Conservation (phyloP, 1,140 invertebrate genomes). For the Homalodisca vitripennis region DNA sequence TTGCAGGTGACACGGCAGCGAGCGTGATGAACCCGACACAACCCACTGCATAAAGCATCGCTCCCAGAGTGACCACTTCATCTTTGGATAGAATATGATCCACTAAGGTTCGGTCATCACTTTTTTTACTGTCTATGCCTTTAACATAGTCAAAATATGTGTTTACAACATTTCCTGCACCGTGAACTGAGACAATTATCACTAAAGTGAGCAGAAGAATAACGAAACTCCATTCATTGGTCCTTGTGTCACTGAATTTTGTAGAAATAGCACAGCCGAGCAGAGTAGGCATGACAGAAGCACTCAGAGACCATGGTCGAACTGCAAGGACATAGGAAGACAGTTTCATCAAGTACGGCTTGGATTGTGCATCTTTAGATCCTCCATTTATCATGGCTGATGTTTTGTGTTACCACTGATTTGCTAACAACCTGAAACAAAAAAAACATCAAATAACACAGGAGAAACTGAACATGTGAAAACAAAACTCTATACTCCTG, state of each 20-base stretch:
- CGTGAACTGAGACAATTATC: slow-evolving; percentile 88
- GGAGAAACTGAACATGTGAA: no score
- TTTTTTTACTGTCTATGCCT: slow-evolving; percentile 89
- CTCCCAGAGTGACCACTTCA: slow-evolving; percentile 79
- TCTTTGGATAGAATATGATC: slow-evolving; percentile 84
- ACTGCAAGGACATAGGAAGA: slow-evolving; percentile 84
- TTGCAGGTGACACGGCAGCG: slow-evolving; percentile 77
- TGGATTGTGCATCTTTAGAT: slow-evolving; percentile 1
- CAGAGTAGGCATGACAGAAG: slow-evolving; percentile 85
- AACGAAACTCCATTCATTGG: slow-evolving; percentile 71
- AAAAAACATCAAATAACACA: no score
- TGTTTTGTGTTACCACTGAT: no score
- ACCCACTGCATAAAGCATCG: slow-evolving; percentile 81
- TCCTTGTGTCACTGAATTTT: slow-evolving; percentile 60
- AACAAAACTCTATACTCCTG: no score
- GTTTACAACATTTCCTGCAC: slow-evolving; percentile 95
- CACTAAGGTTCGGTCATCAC: slow-evolving; percentile 89
- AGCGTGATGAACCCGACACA: slow-evolving; percentile 86
- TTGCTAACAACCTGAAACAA: no score
- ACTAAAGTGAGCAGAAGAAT: slow-evolving; percentile 78
- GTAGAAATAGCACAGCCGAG: slow-evolving; percentile 84
- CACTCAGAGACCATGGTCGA: slow-evolving; percentile 90
- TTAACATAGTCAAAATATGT: slow-evolving; percentile 94
- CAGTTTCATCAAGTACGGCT: slow-evolving; percentile 47
- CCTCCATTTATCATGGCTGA: no score